phyloP scores from a whole-genome alignment of 2,113 vertebrate genomes.

The Mastomys natalensis region DNA sequence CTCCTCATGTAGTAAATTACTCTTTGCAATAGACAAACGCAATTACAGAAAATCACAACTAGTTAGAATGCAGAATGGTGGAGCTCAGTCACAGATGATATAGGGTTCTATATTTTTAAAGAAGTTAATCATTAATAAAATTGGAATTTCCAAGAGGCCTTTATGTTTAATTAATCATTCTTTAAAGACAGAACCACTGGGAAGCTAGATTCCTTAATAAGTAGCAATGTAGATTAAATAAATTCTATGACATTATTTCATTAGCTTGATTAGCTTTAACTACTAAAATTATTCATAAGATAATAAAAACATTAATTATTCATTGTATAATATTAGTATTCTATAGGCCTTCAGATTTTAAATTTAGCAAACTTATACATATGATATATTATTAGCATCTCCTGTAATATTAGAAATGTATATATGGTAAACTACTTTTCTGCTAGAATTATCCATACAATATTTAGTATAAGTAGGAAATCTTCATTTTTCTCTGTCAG shows the following conservation, averaged over 20 bases:
- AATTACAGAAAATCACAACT: background rate
- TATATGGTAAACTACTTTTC: background rate
- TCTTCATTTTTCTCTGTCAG: slow-evolving; percentile 26
- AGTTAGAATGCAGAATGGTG: background rate
- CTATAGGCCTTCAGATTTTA: background rate
- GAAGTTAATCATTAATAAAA: background rate
- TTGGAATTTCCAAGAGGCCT: background rate
- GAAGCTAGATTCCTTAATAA: background rate
- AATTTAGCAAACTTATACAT: slow-evolving; percentile 34
- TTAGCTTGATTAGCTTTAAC: slow-evolving; percentile 3
- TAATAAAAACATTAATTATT: background rate
- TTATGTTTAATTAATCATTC: background rate
- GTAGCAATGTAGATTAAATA: background rate
- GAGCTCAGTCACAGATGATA: background rate
- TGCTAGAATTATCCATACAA: background rate
- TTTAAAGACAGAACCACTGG: background rate
- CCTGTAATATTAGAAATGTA: background rate
- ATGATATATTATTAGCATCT: background rate
- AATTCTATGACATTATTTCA: background rate
- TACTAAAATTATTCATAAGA: background rate
- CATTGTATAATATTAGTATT: background rate
- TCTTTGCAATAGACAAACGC: background rate
- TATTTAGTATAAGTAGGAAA: slow-evolving; percentile 18
- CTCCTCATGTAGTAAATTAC: background rate
- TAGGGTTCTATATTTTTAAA: background rate